Conservation (phyloP, 2,888 invertebrate genomes). For the Ferrisia virgata region DNA sequence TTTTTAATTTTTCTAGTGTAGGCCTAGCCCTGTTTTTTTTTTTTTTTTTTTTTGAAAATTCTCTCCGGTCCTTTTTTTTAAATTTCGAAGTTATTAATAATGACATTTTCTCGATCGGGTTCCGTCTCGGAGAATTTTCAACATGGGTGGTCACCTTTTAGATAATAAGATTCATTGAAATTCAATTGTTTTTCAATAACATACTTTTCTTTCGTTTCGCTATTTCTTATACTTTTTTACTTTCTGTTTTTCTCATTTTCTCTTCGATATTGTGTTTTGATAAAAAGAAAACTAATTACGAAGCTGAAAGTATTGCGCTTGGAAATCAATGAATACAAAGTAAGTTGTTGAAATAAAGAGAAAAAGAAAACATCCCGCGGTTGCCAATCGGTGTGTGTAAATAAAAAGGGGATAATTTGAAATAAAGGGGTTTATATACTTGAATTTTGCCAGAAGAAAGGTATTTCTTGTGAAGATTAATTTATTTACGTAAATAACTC, state of each 20-base stretch:
- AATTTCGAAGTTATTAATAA: too few relatives aligned
- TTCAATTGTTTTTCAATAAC: background rate
- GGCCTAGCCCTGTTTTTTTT: background rate
- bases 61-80: too few relatives aligned
- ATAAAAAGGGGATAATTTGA: background rate
- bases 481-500: too few relatives aligned
- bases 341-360: background rate
- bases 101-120: background rate
- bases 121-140: background rate
- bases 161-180: background rate
- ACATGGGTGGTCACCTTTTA: background rate
- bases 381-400: background rate
- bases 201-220: background rate
- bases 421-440: background rate
- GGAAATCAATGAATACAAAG: background rate
- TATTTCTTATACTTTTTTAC: background rate
- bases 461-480: too few relatives aligned
- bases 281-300: background rate
- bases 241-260: background rate
- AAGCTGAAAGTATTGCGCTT: background rate
- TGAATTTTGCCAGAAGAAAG: background rate
- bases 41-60: background rate
- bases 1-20: background rate
- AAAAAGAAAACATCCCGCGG: background rate
- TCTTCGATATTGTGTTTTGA: background rate